phyloP scores from a whole-genome alignment of 2,113 vertebrate species.

The Muntiacus reevesi region DNA sequence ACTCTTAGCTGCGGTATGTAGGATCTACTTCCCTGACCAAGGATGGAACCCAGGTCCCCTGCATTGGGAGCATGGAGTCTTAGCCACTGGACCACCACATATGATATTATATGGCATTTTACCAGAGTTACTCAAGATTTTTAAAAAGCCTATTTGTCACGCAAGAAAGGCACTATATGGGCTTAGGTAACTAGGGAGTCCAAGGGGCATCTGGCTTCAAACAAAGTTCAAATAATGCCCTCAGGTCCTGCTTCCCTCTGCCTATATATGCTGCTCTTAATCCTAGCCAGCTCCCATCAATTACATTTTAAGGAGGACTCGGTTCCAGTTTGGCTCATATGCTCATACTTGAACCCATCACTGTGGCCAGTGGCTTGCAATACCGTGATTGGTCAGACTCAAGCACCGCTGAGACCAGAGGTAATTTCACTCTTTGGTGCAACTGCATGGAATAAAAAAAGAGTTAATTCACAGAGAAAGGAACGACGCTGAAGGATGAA shows the following conservation, averaged over 20 bases:
- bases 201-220: not conserved
- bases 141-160: not conserved
- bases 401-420: not conserved
- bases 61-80: not conserved
- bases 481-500: not conserved
- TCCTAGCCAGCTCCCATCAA: not conserved
- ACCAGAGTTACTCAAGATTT: not conserved
- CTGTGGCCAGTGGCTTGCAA: not conserved
- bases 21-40: not conserved
- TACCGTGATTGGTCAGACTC: not conserved
- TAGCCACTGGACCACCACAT: not conserved
- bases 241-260: not conserved
- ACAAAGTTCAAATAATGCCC: not conserved
- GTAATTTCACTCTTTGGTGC: not conserved
- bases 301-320: not conserved
- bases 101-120: not conserved
- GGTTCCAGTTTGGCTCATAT: not conserved
- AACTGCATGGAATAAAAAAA: not conserved
- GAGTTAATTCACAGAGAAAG: not conserved
- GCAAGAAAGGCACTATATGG: not conserved
- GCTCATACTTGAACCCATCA: not conserved
- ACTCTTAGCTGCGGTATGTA: fast-evolving
- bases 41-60: not conserved
- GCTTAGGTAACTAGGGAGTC: not conserved
- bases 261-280: not conserved